phyloP scores from a whole-genome alignment of 2,888 invertebrate genomes.

The Synanthedon myopaeformis region DNA sequence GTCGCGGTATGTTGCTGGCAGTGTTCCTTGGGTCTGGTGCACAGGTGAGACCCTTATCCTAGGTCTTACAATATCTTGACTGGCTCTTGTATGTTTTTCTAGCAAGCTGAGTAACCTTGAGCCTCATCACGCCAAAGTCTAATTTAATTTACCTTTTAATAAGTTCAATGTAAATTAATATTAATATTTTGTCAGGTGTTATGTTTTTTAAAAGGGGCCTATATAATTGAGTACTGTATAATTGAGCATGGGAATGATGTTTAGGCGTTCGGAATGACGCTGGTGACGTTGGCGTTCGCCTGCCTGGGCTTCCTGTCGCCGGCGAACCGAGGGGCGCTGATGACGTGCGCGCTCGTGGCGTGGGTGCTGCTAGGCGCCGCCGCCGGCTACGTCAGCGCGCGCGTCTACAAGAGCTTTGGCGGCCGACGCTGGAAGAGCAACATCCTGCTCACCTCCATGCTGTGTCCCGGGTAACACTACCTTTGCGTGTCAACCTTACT shows the following conservation, averaged over 20 bases:
- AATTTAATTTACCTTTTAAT: no score
- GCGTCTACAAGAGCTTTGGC: constrained; percentile 98
- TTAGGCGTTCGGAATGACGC: constrained; percentile 87
- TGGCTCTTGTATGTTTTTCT: no score
- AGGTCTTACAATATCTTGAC: no score
- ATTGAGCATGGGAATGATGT: no score
- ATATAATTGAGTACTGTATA: no score
- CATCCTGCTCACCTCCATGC: constrained; percentile 94
- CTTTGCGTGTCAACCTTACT: no score
- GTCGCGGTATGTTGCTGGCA: constrained; percentile 95
- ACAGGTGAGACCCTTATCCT: constrained; percentile 72
- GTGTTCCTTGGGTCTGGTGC: constrained; percentile 97
- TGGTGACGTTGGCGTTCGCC: constrained; percentile 97
- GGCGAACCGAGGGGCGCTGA: constrained; percentile 96
- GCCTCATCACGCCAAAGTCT: no score
- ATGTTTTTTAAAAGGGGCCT: no score
- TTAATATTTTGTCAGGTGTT: no score
- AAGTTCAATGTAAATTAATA: no score
- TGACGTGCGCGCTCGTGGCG: constrained; percentile 97
- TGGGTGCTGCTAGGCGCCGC: constrained; percentile 97
- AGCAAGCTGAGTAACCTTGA: no score
- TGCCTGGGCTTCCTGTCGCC: constrained; percentile 98
- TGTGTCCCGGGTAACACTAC: constrained; percentile 89
- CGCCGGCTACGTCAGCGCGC: constrained; percentile 96
- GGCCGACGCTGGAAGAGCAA: constrained; percentile 99